Base-by-base conservation (phyloP, 2,888 invertebrate species). In the Galerucella calmariensis region DNA sequence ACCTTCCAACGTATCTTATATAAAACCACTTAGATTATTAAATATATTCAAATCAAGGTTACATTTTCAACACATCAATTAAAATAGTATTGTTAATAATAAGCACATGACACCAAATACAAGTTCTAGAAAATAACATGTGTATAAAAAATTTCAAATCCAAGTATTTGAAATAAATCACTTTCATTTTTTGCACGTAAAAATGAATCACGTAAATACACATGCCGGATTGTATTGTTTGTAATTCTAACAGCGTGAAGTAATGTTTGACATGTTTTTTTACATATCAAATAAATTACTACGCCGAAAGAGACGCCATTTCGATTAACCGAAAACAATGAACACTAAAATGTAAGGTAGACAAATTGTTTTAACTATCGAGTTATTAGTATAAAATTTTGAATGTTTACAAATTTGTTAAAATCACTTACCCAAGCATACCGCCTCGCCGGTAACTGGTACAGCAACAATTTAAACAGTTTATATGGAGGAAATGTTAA, bases 401-500 rank as follows among this genome's bases (percentile, higher is more conserved):
- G 46, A 72, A 75, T 75, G 75, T 76, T 78, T 75, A 76, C 75
- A 75, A 59, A 72, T 59, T 70, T 72, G 46, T 67, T 65, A 68
- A 48, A 61, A 53, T 3, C 44, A 84, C 84, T 84, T 82, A 84
- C 83, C 84, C 82, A 78, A 84, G 80, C 83, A 84, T 84, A 81
- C 78, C 82, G 78, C 67, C 79, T 80, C 78, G 79, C 72, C 70
- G 67, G 46, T 70, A 75, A 65, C 74, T 75, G 76, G 71, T 77
- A 62, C 77, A 75, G 74, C 69, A 59, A 72, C 59, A 75, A 77
- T 67, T 74, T 75, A 77, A 74, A 71, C 74, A 65, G 75, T 77
- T 80, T 78, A 76, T 78, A 78, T 80, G 81, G 80, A 80, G 73
- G 74, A 73, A 76, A 63, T 72, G 75, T 78, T 75, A 75, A 67